Evolutionary conservation across 1,140 invertebrate species (phyloP).

Genomic region (Scaptomyza pallida): DNA sequence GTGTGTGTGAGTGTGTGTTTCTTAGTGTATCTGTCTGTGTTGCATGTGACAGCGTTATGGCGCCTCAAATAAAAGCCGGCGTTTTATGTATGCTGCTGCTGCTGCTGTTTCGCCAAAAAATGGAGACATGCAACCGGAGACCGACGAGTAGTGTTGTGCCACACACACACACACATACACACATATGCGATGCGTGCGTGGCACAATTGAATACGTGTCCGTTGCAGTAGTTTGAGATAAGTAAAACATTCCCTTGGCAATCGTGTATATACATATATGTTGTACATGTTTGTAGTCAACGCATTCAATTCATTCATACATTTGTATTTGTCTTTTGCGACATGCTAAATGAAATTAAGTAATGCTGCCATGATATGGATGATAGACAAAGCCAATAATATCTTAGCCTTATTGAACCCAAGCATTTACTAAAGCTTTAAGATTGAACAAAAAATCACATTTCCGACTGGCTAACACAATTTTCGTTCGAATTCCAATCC

Average conservation of each 20-base stretch:
- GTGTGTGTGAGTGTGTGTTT: constrained; percentile 26
- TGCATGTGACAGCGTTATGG: constrained; percentile 76
- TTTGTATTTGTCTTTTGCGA: not conserved
- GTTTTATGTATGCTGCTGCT: constrained; percentile 54
- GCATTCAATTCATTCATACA: not conserved
- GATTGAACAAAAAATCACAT: no score
- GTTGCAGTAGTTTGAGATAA: constrained; percentile 35
- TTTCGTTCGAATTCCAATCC: not conserved
- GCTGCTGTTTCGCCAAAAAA: constrained; percentile 20
- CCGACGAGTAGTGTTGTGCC: not conserved
- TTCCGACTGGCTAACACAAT: not conserved
- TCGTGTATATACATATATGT: not conserved
- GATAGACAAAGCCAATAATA: constrained; percentile 2
- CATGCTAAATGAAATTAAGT: not conserved
- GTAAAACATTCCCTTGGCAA: constrained; percentile 28
- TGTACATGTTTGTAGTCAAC: not conserved
- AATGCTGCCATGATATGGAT: not conserved
- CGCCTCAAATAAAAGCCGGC: constrained; percentile 74
- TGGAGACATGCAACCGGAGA: constrained; percentile 26
- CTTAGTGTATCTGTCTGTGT: constrained; percentile 38
- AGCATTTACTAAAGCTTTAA: no score
- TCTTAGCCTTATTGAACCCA: not conserved
- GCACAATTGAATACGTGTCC: constrained; percentile 47
- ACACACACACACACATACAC: not conserved
- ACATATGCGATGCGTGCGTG: constrained; percentile 19